Base-by-base conservation (phyloP, 1,140 invertebrate species). In the Hyphantria cunea region DNA sequence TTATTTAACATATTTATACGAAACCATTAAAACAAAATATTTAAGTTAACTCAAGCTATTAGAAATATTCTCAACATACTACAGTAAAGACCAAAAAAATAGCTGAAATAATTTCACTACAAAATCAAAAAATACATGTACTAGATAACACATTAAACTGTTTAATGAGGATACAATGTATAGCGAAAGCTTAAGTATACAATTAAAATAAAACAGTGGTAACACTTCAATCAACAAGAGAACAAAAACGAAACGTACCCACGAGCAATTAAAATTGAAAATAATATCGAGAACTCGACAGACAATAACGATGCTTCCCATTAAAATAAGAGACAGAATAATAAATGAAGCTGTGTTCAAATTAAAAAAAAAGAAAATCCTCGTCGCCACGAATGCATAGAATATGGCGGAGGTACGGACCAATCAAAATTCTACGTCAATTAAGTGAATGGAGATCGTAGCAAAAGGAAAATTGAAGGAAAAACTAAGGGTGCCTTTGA, bases 361-460 rank as follows among this genome's bases (percentile, higher is more conserved):
- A 86, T 83, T 76, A 79, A 82, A 84, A 84, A 85, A 59, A 12
- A 55, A 59, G 51, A 68, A 72, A 71, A 68, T 60, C 50, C 66
- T 62, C 68, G 76, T 72, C 70, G 69, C 78, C 73, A 74, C 74
- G 78, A 83, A 84, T 87, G 88, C 85, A 88, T 88, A 86, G 84
- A 84, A 89, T 87, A 84, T 84, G 77, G 80, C 79, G 77, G 68
- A 68, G 78, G 69, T 68, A 73, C 61, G 70, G 82, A 88, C 86
- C 85, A 90, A 90, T 90, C 88, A 90, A 90, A 90, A 90, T 89
- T 86, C 85, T 82, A 86, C 85, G 84, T 86, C 88, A 90, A 90
- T 90, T 90, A 90, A 90, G 78, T 81, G 84, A 81, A 72, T 80
- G 77, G 77, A 86, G 85, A 89, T 90, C 81, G 82, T 75, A 69